phyloP scores from a whole-genome alignment of 2,888 invertebrate genomes.

The Agelastica alni region DNA sequence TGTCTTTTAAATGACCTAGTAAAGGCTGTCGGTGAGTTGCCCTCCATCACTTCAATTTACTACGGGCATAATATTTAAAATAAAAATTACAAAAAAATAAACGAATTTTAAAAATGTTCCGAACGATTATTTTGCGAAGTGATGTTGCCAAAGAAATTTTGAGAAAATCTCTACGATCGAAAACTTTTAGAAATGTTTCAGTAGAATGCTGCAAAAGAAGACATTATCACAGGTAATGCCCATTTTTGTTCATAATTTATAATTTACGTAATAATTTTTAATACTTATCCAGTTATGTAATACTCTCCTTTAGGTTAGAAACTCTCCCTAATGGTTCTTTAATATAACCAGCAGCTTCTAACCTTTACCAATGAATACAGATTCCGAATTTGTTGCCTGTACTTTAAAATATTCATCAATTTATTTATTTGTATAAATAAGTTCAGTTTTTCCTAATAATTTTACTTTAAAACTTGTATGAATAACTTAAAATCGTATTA shows the following conservation, averaged over 20 bases:
- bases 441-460: too few species aligned
- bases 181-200: conserved; percentile 61
- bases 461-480: too few species aligned
- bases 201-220: conserved; percentile 67
- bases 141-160: conserved; percentile 67
- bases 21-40: conserved; percentile 43
- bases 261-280: background rate
- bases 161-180: conserved; percentile 64
- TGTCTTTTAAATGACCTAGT: conserved; percentile 57
- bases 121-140: conserved; percentile 73
- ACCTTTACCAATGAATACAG: background rate
- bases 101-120: conserved; percentile 65
- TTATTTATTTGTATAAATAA: too few species aligned
- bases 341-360: background rate
- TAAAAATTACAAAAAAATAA: conserved; percentile 19
- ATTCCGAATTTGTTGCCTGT: too few species aligned
- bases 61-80: conserved; percentile 24
- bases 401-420: too few species aligned
- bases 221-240: conserved; percentile 46
- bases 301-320: background rate
- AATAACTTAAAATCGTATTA: too few species aligned
- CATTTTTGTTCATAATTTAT: background rate
- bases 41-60: conserved; percentile 40
- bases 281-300: background rate
- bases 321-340: background rate